These are phyloP conservation scores for Drosophila putrida DNA, from an alignment of 2,888 invertebrate genomes.

Conservation along the genomic window DNA sequence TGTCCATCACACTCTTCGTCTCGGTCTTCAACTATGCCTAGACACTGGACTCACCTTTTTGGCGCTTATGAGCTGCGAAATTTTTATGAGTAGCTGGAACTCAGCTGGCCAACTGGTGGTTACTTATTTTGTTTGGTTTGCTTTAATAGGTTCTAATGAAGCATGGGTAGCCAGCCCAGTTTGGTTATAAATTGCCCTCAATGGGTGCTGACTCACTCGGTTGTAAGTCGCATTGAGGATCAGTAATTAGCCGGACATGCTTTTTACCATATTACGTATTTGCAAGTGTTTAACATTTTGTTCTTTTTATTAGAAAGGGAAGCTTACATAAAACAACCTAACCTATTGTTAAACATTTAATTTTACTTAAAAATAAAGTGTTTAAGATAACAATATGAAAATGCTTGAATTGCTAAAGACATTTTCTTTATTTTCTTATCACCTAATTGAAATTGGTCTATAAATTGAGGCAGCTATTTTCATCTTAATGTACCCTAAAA, in stretches of 20 bases:
- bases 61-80: slow-evolving; percentile 79
- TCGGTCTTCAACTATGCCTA: slow-evolving; percentile 1
- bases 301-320: not conserved
- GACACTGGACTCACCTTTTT: slow-evolving; percentile 47
- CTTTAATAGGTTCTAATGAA: slow-evolving; percentile 73
- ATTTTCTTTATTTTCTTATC: too few relatives aligned
- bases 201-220: slow-evolving; percentile 44
- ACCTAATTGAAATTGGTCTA: too few relatives aligned
- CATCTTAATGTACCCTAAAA: too few relatives aligned
- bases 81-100: slow-evolving; percentile 78
- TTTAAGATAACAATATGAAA: not conserved
- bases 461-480: too few relatives aligned
- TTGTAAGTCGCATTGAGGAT: slow-evolving; percentile 21
- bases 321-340: not conserved
- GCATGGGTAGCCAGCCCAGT: slow-evolving; percentile 45
- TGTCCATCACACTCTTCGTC: not conserved
- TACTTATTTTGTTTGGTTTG: slow-evolving; percentile 32
- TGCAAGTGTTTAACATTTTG: not conserved
- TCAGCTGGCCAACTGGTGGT: slow-evolving; percentile 26
- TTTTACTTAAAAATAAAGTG: not conserved
- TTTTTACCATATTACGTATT: not conserved
- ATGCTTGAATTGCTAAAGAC: too few relatives aligned
- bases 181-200: slow-evolving; percentile 15
- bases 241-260: slow-evolving; percentile 10
- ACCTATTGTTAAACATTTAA: not conserved